These are phyloP conservation scores for Ptychobarbus kaznakovi DNA, from an alignment of 2,797 vertebrate genomes.

Conservation along the genomic window DNA sequence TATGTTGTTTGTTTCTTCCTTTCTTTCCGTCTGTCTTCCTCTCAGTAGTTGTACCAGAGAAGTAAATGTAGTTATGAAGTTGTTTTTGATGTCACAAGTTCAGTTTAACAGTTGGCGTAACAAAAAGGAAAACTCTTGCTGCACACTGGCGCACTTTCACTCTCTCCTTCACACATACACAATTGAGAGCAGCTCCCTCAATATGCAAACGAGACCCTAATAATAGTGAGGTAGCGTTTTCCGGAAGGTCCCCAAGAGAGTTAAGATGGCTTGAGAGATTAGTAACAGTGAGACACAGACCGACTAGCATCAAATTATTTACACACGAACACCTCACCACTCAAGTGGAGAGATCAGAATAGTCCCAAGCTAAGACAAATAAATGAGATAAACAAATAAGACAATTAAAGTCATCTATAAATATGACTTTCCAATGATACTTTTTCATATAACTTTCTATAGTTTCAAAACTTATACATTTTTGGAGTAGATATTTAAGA, in stretches of 20 bases:
- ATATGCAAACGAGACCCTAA: slow-evolving; percentile 78
- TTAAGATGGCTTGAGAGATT: slow-evolving; percentile 57
- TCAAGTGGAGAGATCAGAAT: slow-evolving; percentile 19
- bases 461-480: background rate
- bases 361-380: background rate
- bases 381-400: background rate
- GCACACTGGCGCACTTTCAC: background rate
- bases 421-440: background rate
- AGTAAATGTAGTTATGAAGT: slow-evolving; percentile 36
- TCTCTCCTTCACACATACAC: slow-evolving; percentile 32
- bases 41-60: background rate
- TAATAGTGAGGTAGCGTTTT: slow-evolving; percentile 77
- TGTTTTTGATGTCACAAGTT: slow-evolving; percentile 47
- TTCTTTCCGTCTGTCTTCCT: slow-evolving; percentile 18
- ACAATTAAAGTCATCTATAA: background rate
- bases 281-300: slow-evolving; percentile 51
- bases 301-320: slow-evolving; percentile 37
- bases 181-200: slow-evolving; percentile 59
- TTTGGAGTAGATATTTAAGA: background rate
- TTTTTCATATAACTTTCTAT: background rate
- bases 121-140: slow-evolving; percentile 29
- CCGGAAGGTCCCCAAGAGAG: slow-evolving; percentile 72
- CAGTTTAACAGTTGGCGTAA: slow-evolving; percentile 35
- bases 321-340: slow-evolving; percentile 12
- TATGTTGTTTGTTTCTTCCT: background rate